Evolutionary conservation across 2,797 vertebrate species (phyloP).

Genomic region (Rhynchonycteris naso): DNA sequence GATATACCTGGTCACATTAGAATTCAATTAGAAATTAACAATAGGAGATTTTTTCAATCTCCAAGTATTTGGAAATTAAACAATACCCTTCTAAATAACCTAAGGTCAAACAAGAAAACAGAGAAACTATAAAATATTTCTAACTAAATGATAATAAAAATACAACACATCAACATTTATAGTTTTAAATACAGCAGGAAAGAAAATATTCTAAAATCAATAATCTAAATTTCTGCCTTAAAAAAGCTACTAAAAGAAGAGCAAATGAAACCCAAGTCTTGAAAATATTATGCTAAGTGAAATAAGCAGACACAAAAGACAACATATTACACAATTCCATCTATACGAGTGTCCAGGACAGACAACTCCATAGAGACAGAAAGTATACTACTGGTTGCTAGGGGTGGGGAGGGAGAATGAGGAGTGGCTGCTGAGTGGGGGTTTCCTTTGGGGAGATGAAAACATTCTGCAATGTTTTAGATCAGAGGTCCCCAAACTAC

Average conservation of each 20-base stretch:
- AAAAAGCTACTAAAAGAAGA: not conserved
- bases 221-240: not conserved
- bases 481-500: too few species aligned
- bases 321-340: too few species aligned
- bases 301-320: not conserved
- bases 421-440: not conserved
- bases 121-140: not conserved
- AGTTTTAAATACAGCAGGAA: not conserved
- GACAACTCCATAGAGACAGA: not conserved
- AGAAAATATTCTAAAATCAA: not conserved
- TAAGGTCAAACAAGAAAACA: not conserved
- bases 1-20: not conserved
- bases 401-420: too few species aligned
- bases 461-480: not conserved
- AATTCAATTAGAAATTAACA: not conserved
- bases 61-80: conserved; percentile 13
- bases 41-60: not conserved
- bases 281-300: not conserved
- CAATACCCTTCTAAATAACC: not conserved
- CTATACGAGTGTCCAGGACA: too few species aligned
- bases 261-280: not conserved
- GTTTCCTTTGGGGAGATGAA: not conserved
- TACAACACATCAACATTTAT: not conserved
- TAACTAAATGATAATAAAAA: not conserved
- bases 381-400: not conserved